Conservation (phyloP, 2,888 invertebrate species). For the Tetramorium bicarinatum region DNA sequence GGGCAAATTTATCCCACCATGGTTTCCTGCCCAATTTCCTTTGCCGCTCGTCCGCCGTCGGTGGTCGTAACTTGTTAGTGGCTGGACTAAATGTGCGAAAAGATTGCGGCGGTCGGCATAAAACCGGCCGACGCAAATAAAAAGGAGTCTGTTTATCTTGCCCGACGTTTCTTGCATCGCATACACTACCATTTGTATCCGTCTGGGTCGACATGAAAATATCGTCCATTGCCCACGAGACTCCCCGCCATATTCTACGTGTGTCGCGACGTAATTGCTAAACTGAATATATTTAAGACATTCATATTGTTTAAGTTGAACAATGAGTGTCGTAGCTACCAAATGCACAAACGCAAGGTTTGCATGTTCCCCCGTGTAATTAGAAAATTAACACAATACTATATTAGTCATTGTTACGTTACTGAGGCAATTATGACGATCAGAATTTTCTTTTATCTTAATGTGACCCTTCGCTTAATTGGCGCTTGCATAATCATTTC, state of each 20-base stretch:
- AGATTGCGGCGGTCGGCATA: background rate
- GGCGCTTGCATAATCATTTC: background rate
- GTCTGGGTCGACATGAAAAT: conserved; percentile 27
- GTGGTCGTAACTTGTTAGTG: background rate
- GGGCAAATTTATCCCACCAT: conserved; percentile 18
- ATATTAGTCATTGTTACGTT: background rate
- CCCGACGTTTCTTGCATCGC: background rate
- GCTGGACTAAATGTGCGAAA: background rate
- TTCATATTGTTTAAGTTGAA: background rate
- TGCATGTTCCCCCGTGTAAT: background rate
- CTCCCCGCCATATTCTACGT: background rate
- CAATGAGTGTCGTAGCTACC: background rate
- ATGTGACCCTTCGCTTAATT: background rate
- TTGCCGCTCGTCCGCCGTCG: background rate
- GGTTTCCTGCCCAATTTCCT: conserved; percentile 18
- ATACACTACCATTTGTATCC: background rate
- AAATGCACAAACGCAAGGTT: background rate
- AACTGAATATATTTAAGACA: conserved; percentile 10
- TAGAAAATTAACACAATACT: conserved; percentile 9
- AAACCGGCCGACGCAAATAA: conserved; percentile 16
- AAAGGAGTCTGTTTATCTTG: conserved; percentile 11
- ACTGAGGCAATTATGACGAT: background rate
- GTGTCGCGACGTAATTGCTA: conserved; percentile 21
- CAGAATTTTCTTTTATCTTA: background rate
- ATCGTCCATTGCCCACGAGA: conserved; percentile 10